These are phyloP conservation scores for Sturnira hondurensis DNA, from an alignment of 2,113 vertebrate genomes.

Conservation along the genomic window DNA sequence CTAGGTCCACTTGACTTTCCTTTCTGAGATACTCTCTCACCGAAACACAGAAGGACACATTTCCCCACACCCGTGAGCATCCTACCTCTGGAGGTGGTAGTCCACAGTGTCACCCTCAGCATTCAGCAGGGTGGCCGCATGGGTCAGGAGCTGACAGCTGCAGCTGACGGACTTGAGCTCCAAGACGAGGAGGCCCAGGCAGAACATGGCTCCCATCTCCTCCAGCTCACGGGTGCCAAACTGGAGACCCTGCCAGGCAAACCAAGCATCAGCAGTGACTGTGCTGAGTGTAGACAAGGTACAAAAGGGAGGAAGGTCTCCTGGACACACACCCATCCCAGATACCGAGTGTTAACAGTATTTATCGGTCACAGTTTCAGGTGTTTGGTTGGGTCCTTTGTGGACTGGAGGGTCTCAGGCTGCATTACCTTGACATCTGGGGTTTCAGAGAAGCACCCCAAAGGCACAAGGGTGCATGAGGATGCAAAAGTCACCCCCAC, in stretches of 20 bases:
- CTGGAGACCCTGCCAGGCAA: slow-evolving; percentile 87
- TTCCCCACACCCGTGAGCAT: accelerated
- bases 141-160: slow-evolving; percentile 79
- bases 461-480: accelerated
- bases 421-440: accelerated
- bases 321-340: neutral
- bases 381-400: neutral
- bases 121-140: slow-evolving; percentile 77
- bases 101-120: slow-evolving; percentile 82
- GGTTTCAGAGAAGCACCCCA: neutral
- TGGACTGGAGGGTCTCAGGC: neutral
- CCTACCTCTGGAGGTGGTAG: slow-evolving; percentile 79
- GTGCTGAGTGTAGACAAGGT: neutral
- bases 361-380: neutral
- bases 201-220: slow-evolving; percentile 94
- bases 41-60: neutral
- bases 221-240: slow-evolving; percentile 89
- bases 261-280: neutral
- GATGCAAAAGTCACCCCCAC: accelerated
- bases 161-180: slow-evolving; percentile 83
- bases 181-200: slow-evolving; percentile 89
- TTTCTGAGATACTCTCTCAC: neutral
- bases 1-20: neutral
- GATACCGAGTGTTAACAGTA: neutral
- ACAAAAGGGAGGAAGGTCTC: neutral